Evolutionary conservation across 1,140 invertebrate genomes (phyloP).

Genomic region (Diprion similis): DNA sequence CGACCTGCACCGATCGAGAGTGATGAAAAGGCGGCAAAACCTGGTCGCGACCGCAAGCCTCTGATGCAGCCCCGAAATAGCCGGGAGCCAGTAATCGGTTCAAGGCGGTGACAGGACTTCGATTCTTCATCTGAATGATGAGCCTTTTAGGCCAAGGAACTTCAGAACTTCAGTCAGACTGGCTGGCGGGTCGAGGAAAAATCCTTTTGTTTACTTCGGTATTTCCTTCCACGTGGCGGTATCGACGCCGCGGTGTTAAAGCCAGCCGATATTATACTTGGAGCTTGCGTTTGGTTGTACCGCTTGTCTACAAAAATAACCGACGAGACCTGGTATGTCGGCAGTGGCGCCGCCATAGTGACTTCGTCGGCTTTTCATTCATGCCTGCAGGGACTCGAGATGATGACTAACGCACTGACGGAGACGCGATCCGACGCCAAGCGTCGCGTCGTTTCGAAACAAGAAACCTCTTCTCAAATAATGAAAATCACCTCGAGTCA

Average conservation of each 20-base stretch:
- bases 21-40: constrained; percentile 64
- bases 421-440: not conserved
- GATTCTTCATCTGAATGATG: not conserved
- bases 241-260: not conserved
- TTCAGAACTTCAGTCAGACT: not conserved
- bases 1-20: constrained; percentile 64
- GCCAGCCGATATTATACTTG: not conserved
- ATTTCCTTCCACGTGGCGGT: not conserved
- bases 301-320: constrained; percentile 7
- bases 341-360: not conserved
- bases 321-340: constrained; percentile 2
- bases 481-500: too few relatives aligned
- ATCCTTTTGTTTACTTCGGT: constrained; percentile 4
- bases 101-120: not conserved
- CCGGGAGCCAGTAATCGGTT: not conserved
- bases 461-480: not conserved
- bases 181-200: not conserved
- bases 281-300: not conserved
- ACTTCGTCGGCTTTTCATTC: not conserved
- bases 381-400: not conserved
- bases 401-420: not conserved
- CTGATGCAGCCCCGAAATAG: constrained; percentile 57
- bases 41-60: constrained; percentile 65
- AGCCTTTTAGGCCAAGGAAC: not conserved
- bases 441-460: not conserved